Evolutionary conservation across 2,888 invertebrate genomes (phyloP), one percentile per base, ranked within the genome.

Genomic region (Lysandra coridon): DNA sequence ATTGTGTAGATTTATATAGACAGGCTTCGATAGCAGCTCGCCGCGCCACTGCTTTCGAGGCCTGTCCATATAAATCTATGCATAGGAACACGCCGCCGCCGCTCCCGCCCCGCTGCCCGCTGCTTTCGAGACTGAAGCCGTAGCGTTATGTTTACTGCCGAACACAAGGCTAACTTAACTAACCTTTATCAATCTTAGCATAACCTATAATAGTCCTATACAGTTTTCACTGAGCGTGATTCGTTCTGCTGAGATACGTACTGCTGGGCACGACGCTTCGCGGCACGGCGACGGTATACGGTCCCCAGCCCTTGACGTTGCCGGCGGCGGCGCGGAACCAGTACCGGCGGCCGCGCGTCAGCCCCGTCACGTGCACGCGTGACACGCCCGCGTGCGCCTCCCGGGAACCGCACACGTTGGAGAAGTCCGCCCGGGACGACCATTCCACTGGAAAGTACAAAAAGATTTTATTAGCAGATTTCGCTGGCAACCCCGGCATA

Each of bases 281-380:
- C 1, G 99, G 99, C 64, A 96, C 96, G 0, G 98, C 97, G 14
- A 95, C 95, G 62, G 96, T 95, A 86, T 96, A 97, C 17, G 96
- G 95, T 53, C 99, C 98, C 95, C 97, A 99, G 1, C 99, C 99
- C 88, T 98, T 98, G 82, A 99, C 95, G 88, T 99, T 99, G 78
- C 99, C 99, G 78, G 98, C 98, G n/a, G 97, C 96, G 0, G 98
- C 98, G 81, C 99, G 96, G 90, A 99, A 98, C 92, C 97, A 98
- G 92, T 99, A 99, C 82, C 97, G 95, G 33, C 97, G 95, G 5
- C 99, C 98, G 83, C 98, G 96, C n/a, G 96, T 96, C 81, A 99
- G 95, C 73, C 97, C 97, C n/a, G 95, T 95, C 0, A 92, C 90
- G 1, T 90, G 79, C 53, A 96, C 93, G 30, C 91, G 88, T 95